phyloP scores from a whole-genome alignment of 2,113 vertebrate species.

The Cacatua alba region DNA sequence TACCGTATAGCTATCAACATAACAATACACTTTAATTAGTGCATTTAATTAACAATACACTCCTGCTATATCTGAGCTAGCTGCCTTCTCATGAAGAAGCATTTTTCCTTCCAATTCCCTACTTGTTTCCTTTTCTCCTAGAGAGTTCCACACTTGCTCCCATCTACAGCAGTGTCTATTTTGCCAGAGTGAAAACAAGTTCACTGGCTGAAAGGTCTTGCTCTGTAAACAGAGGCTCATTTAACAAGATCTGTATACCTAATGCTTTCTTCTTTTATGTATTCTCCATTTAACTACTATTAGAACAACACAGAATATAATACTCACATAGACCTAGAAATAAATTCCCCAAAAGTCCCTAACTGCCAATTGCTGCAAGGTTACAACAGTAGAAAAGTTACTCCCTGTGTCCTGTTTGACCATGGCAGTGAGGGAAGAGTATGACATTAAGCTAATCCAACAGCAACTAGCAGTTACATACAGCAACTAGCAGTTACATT shows the following conservation, averaged over 20 bases:
- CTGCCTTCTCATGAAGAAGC: background rate
- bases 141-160: background rate
- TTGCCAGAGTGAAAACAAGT: background rate
- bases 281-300: background rate
- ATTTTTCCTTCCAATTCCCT: background rate
- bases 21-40: background rate
- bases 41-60: background rate
- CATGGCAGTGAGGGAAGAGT: background rate
- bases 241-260: background rate
- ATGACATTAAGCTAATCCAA: background rate
- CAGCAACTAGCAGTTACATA: background rate
- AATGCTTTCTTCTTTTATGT: background rate
- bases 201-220: background rate
- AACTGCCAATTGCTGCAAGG: background rate
- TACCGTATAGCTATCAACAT: background rate
- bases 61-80: background rate
- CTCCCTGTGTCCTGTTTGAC: rapidly evolving
- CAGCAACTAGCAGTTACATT: background rate
- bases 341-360: background rate
- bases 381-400: background rate
- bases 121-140: background rate
- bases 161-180: background rate
- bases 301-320: background rate
- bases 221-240: background rate
- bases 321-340: background rate